Evolutionary conservation across 2,113 vertebrate species (phyloP).

Genomic region (Cairina moschata): DNA sequence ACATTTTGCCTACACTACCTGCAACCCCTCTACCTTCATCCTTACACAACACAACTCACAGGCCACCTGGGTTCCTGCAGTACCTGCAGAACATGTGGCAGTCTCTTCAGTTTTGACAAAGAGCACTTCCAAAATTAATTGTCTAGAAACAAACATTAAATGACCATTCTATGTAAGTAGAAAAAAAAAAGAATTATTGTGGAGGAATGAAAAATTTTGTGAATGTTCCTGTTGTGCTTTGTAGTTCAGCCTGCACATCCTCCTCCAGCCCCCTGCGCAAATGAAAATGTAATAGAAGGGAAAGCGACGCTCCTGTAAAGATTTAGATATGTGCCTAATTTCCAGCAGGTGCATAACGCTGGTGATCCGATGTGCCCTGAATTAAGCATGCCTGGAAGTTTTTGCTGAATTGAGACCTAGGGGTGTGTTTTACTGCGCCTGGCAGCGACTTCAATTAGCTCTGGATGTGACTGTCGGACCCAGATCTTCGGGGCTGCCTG

Average conservation of each 20-base stretch:
- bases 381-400: not conserved
- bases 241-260: not conserved
- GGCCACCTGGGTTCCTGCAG: not conserved
- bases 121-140: constrained; percentile 30
- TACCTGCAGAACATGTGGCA: not conserved
- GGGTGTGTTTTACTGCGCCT: not conserved
- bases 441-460: not conserved
- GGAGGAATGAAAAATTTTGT: not conserved
- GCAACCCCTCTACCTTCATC: not conserved
- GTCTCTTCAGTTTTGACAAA: constrained; percentile 3
- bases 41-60: not conserved
- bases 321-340: not conserved
- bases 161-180: not conserved
- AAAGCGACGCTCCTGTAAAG: not conserved
- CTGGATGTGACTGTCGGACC: not conserved
- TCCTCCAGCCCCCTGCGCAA: not conserved
- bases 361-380: not conserved
- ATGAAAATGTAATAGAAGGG: not conserved
- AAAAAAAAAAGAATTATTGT: not conserved
- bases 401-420: not conserved
- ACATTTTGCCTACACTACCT: not conserved
- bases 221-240: not conserved
- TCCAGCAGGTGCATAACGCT: not conserved
- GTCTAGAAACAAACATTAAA: constrained; percentile 48
- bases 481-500: not conserved